Conservation (phyloP, 2,113 vertebrate species). For the Sinocyclocheilus anshuiensis region DNA sequence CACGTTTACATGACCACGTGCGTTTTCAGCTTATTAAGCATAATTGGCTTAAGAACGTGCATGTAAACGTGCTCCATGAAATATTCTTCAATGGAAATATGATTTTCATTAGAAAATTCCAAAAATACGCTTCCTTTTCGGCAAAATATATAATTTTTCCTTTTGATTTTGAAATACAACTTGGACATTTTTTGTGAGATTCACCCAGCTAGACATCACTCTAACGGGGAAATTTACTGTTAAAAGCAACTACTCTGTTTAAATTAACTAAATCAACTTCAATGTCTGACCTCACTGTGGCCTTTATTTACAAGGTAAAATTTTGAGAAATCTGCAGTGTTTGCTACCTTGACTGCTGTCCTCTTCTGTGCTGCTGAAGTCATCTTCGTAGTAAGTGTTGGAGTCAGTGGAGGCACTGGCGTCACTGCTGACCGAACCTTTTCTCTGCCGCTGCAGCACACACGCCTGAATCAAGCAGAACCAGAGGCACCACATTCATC, state of each 20-base stretch:
- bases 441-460: conserved; percentile 95
- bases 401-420: conserved; percentile 97
- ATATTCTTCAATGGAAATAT: too few species aligned
- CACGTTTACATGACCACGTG: too few species aligned
- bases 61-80: too few species aligned
- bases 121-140: not conserved
- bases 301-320: conserved; percentile 7
- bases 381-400: conserved; percentile 98
- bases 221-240: not conserved
- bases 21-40: too few species aligned
- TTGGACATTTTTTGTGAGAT: not conserved
- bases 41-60: too few species aligned
- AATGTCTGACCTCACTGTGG: conserved; percentile 39
- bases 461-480: conserved; percentile 81
- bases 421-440: conserved; percentile 96
- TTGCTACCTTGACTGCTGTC: conserved; percentile 96
- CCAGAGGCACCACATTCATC: conserved; percentile 6
- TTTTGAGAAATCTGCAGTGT: not conserved
- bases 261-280: not conserved
- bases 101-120: not conserved
- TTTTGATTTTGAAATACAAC: not conserved
- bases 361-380: conserved; percentile 99
- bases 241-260: not conserved
- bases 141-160: not conserved
- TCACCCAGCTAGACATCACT: conserved; percentile 1